Conservation (phyloP, 2,797 vertebrate species). For the Kryptolebias ocellatus region DNA sequence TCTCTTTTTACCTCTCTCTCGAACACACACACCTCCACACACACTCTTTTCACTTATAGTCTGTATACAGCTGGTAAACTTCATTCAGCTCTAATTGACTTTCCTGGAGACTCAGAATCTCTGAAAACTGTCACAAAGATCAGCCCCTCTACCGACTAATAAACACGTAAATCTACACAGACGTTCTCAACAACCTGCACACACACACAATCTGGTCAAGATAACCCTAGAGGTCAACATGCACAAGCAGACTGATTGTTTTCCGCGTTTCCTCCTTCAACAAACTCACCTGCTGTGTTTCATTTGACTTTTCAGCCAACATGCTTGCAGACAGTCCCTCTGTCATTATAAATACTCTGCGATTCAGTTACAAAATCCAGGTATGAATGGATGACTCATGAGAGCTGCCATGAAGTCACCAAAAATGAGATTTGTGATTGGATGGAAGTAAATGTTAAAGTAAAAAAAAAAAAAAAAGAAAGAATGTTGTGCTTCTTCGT, state of each 20-base stretch:
- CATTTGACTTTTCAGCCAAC: conserved; percentile 57
- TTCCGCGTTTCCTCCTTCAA: conserved; percentile 43
- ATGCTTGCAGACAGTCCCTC: conserved; percentile 46
- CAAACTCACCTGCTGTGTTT: conserved; percentile 74
- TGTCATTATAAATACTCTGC: conserved; percentile 72
- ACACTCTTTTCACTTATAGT: conserved; percentile 38
- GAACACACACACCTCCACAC: conserved; percentile 44
- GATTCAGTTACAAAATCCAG: conserved; percentile 65
- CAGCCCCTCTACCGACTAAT: conserved; percentile 37
- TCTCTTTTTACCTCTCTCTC: conserved; percentile 41
- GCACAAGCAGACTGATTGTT: conserved; percentile 49
- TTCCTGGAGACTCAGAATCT: conserved; percentile 80
- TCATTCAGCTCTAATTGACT: conserved; percentile 83
- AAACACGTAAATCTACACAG: neutral
- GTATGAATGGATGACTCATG: conserved; percentile 82
- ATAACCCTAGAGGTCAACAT: conserved; percentile 56
- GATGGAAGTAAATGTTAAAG: conserved; percentile 60
- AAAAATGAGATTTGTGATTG: conserved; percentile 73
- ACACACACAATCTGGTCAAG: conserved; percentile 26
- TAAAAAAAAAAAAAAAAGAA: conserved; percentile 37
- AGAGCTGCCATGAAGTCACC: conserved; percentile 73
- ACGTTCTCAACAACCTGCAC: neutral
- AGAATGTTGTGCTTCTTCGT: conserved; percentile 63
- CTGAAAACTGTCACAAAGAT: conserved; percentile 71
- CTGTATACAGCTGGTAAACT: conserved; percentile 80